A percentile compares a stretch with the other conserved stretches of the same genome.
These are phyloP conservation scores for Epiblema foenella DNA, from an alignment of 2,888 invertebrate species.

Conservation along the genomic window DNA sequence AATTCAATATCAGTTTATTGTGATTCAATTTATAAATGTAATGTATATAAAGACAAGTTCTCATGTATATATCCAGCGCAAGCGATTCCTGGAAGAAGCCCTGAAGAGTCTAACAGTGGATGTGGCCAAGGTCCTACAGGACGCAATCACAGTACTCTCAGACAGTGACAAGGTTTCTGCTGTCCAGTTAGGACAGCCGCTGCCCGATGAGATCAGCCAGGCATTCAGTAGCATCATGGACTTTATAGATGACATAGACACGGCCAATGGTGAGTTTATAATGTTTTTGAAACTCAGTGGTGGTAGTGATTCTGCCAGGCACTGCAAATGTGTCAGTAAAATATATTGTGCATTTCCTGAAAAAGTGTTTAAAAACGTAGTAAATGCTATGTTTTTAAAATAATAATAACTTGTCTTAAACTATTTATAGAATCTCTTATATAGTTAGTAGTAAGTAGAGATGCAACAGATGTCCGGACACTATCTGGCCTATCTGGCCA, in stretches of 20 bases:
- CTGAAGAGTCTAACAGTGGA: constrained; percentile 89
- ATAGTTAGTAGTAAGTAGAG: too few relatives aligned
- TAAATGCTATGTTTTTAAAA: too few relatives aligned
- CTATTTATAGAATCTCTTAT: too few relatives aligned
- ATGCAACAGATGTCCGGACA: too few relatives aligned
- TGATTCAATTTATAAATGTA: background rate
- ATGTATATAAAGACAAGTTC: background rate
- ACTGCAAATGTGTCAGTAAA: too few relatives aligned
- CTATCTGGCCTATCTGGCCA: too few relatives aligned
- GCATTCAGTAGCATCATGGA: constrained; percentile 89
- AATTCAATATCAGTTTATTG: too few relatives aligned
- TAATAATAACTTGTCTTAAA: too few relatives aligned
- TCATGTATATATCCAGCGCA: constrained; percentile 79
- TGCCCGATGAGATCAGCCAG: constrained; percentile 84
- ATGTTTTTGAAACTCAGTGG: too few relatives aligned
- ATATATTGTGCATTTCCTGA: too few relatives aligned
- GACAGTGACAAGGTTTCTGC: constrained; percentile 75
- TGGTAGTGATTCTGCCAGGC: too few relatives aligned
- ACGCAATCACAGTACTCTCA: constrained; percentile 85
- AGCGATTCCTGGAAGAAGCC: constrained; percentile 89
- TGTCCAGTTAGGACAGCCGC: constrained; percentile 71
- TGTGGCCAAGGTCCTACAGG: constrained; percentile 87
- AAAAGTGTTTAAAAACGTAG: too few relatives aligned
- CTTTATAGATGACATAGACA: constrained; percentile 90
- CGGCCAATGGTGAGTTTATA: constrained; percentile 88